phyloP scores from a whole-genome alignment of 1,140 invertebrate species.

The Venustaconcha ellipsiformis region DNA sequence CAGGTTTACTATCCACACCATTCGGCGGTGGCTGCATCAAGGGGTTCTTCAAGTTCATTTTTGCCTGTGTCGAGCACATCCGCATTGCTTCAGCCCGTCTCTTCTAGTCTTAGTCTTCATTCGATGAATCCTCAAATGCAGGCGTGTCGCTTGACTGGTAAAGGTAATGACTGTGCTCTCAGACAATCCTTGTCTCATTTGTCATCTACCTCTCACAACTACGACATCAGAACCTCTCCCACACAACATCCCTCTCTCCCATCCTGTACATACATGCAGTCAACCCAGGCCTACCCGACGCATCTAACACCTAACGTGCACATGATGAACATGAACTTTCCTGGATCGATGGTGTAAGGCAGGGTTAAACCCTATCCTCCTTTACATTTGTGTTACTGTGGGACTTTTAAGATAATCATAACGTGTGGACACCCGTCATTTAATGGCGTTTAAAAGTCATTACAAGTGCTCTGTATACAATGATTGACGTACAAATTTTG shows the following conservation, averaged over 20 bases:
- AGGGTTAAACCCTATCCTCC: not conserved
- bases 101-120: constrained; percentile 43
- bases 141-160: constrained; percentile 47
- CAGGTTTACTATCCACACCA: constrained; percentile 58
- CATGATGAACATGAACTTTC: constrained; percentile 65
- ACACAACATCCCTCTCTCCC: constrained; percentile 53
- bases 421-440: too few species aligned
- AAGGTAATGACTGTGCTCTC: constrained; percentile 49
- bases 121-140: constrained; percentile 54
- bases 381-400: too few species aligned
- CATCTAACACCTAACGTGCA: constrained; percentile 57
- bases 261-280: constrained; percentile 63
- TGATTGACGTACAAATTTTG: too few species aligned
- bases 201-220: constrained; percentile 41
- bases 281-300: constrained; percentile 51
- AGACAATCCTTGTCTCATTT: constrained; percentile 44
- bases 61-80: constrained; percentile 50
- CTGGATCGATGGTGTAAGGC: constrained; percentile 57
- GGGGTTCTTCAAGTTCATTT: constrained; percentile 42
- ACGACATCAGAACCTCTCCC: constrained; percentile 48
- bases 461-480: too few species aligned
- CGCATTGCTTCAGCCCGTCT: constrained; percentile 37
- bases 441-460: too few species aligned
- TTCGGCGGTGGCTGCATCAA: constrained; percentile 40
- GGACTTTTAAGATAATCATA: too few species aligned